Evolutionary conservation across 2,888 invertebrate genomes (phyloP), one percentile per base, ranked within the genome.

Genomic region (Apoderus coryli): DNA sequence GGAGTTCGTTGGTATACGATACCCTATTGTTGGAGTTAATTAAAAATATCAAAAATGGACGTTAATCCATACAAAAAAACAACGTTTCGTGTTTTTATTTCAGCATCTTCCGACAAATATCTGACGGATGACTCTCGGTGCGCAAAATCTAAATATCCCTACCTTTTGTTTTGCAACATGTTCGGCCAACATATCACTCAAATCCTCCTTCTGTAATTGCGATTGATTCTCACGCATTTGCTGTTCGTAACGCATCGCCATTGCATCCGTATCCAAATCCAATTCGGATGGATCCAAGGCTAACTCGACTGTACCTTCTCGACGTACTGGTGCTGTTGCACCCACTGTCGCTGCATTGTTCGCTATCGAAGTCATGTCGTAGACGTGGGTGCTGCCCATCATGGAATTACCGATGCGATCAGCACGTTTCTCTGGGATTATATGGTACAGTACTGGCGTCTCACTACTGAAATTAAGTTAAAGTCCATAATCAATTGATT

Each of bases 311-410:
- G 79, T 81, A 16, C 74, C 59, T 41, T 63, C 53, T 12, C 57
- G 50, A 6, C n/a, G 19, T n/a, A n/a, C 7, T 2, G 64, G 63
- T 14, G 71, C 65, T 4, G 65, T 64, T 32, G 63, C 64, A 5
- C 65, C 66, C 5, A 72, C 75, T 4, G 32, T 37, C 13, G 70
- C 71, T n/a, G n/a, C n/a, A n/a, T n/a, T n/a, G n/a, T n/a, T n/a
- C n/a, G n/a, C n/a, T n/a, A n/a, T n/a, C n/a, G n/a, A n/a, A 22
- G 78, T 73, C 61, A 98, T 75, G 53, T 99, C 98, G 56, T 98
- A 99, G 0, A 95, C 89, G 57, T 99, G 98, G 0, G 89, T 89
- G 25, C 95, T 95, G 3, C 84, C 98, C 92, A 98, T 93, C 93
- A 99, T 95, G 1, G 78, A 71, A 32, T 79, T 80, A 2, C 84